These are phyloP conservation scores for Alloplasta piceator DNA, from an alignment of 2,888 invertebrate species.

Conservation along the genomic window DNA sequence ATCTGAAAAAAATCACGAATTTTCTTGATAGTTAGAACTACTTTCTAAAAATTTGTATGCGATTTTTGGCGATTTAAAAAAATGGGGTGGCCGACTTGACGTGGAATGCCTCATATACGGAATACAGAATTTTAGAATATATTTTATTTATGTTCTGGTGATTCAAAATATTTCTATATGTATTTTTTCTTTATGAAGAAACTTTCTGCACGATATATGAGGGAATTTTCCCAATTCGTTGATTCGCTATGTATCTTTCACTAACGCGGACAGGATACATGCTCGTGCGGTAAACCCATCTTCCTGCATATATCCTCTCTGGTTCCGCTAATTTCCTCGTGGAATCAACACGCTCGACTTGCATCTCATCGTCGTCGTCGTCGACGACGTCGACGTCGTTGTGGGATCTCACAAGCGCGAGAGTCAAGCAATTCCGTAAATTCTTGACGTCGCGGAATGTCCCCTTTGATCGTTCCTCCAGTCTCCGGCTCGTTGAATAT, in stretches of 20 bases:
- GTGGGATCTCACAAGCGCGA: conserved; percentile 57
- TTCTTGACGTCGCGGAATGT: conserved; percentile 75
- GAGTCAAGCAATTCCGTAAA: conserved; percentile 74
- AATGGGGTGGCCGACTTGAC: no score
- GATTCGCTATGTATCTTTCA: conserved; percentile 11
- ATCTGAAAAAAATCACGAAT: no score
- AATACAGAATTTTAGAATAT: no score
- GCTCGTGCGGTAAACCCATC: conserved; percentile 31
- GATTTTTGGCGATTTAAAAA: no score
- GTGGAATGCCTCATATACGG: no score
- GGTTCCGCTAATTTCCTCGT: conserved; percentile 72
- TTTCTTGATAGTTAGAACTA: no score
- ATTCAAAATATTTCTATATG: not conserved
- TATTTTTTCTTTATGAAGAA: no score
- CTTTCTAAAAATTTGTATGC: no score
- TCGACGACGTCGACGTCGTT: conserved; percentile 6
- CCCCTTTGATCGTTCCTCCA: conserved; percentile 73
- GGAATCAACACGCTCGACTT: conserved; percentile 71
- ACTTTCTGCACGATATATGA: no score
- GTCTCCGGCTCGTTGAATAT: conserved; percentile 62
- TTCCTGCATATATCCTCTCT: conserved; percentile 17
- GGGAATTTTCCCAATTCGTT: not conserved
- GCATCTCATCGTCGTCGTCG: conserved; percentile 49
- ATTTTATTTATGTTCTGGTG: no score
- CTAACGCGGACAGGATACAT: conserved; percentile 45